Evolutionary conservation across 2,888 invertebrate genomes (phyloP).

Genomic region (Lamellibrachia satsuma): DNA sequence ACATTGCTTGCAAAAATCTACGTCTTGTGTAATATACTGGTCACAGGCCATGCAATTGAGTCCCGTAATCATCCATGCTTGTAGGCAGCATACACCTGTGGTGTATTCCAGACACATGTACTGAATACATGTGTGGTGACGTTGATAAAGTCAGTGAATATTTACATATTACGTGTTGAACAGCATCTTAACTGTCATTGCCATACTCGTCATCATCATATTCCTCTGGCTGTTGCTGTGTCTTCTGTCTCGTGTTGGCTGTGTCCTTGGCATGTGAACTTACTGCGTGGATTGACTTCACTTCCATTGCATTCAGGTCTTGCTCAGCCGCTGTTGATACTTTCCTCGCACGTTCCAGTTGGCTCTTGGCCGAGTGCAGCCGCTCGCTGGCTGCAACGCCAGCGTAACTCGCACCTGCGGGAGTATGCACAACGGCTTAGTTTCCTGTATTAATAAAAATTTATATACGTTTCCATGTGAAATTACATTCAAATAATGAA

Average conservation of each 20-base stretch:
- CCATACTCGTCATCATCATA: background rate
- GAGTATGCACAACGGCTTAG: no score
- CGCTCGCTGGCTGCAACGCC: conserved; percentile 24
- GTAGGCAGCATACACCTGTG: background rate
- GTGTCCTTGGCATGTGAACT: conserved; percentile 4
- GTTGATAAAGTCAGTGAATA: background rate
- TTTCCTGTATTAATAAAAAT: no score
- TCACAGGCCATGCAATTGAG: background rate
- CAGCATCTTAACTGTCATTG: background rate
- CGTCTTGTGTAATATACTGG: background rate
- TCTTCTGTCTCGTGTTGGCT: background rate
- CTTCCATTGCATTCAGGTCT: conserved; percentile 19
- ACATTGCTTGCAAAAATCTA: background rate
- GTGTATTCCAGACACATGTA: background rate
- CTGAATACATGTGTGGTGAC: background rate
- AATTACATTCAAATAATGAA: background rate
- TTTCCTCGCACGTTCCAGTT: background rate
- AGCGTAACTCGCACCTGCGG: conserved; percentile 24
- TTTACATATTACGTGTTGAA: background rate
- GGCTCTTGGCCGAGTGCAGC: conserved; percentile 3
- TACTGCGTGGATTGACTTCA: background rate
- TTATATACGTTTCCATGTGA: no score
- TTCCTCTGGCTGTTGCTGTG: background rate
- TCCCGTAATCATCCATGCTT: background rate
- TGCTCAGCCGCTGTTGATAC: background rate